phyloP scores from a whole-genome alignment of 2,113 vertebrate species.

The Notarius quadriscutis region DNA sequence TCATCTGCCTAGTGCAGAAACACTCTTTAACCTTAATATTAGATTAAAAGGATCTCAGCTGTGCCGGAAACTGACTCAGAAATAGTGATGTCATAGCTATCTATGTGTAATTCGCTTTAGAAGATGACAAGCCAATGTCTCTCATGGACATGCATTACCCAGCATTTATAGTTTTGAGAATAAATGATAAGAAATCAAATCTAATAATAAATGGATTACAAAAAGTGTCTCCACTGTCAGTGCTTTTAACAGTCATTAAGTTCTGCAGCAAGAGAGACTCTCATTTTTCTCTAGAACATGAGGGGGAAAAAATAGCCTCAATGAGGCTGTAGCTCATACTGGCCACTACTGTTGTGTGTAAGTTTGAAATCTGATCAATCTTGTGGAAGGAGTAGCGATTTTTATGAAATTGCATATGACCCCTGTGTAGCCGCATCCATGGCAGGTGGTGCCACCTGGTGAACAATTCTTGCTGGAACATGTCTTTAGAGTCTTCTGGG shows the following conservation, averaged over 20 bases:
- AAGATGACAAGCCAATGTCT: neutral
- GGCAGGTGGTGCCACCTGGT: too few relatives aligned
- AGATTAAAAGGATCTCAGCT: conserved; percentile 29
- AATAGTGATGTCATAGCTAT: conserved; percentile 9
- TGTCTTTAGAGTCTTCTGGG: too few relatives aligned
- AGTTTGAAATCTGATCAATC: too few relatives aligned
- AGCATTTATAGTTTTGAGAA: neutral
- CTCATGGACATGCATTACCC: neutral
- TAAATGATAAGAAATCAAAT: neutral
- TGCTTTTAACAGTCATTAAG: neutral
- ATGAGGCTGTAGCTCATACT: neutral
- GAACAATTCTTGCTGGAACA: too few relatives aligned
- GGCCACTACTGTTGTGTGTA: too few relatives aligned
- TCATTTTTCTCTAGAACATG: neutral
- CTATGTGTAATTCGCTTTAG: neutral
- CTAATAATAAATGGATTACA: neutral
- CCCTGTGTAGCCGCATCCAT: too few relatives aligned
- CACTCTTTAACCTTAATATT: conserved; percentile 43
- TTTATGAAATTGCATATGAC: too few relatives aligned
- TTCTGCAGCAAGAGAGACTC: neutral
- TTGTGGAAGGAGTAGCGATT: too few relatives aligned
- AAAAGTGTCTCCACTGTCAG: neutral
- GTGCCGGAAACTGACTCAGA: neutral
- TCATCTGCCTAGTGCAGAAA: conserved; percentile 31
- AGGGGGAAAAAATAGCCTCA: neutral